Base-by-base conservation (phyloP, 2,113 vertebrate species). In the Heliornis fulica region DNA sequence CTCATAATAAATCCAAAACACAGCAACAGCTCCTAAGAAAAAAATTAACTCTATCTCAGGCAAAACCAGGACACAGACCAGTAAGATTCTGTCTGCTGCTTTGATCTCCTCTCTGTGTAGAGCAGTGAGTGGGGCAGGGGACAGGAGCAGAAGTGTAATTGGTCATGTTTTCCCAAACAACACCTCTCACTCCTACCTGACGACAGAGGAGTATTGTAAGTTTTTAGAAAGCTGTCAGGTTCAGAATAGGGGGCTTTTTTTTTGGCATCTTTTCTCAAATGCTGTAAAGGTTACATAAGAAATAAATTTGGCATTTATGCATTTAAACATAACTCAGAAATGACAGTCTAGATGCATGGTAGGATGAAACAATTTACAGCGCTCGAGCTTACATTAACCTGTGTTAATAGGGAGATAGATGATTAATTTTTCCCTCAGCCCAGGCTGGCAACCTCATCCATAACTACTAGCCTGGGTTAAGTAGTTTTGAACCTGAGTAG, bases 291-390 rank as follows among this genome's bases (percentile, higher is more conserved):
- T 86, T 86, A 79, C 38, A 3, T 87, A 93, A 95, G 83, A 93
- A 94, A 83, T 28, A 81, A 23, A 74, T 26, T 78, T 71, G 51
- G 65, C 60, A 89, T 84, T 92, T 81, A 75, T 74, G 61, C 19
- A 75, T 77, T 93, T 75, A 70, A 94, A 66, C 34, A 6, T 86
- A 94, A 89, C 59, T 89, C 38, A 87, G 66, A 93, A 94, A 65
- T 43, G 15, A 87, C 76, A 89, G 59, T 75, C 46, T 89, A 51
- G 56, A 78, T 81, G 83, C 18, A 40, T 8, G 12, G 46, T 54
- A 95, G 79, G 59, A 81, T 87, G 72, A 82, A 93, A 34, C n/a
- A 89, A 74, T 83, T 89, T 64, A 92, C 87, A 18, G 76, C 72
- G 84, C 51, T 89, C 68, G 64, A 81, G 32, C 56, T 92, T 68